These are phyloP conservation scores for Heliconius hewitsoni DNA, from an alignment of 1,140 invertebrate species.

Conservation along the genomic window DNA sequence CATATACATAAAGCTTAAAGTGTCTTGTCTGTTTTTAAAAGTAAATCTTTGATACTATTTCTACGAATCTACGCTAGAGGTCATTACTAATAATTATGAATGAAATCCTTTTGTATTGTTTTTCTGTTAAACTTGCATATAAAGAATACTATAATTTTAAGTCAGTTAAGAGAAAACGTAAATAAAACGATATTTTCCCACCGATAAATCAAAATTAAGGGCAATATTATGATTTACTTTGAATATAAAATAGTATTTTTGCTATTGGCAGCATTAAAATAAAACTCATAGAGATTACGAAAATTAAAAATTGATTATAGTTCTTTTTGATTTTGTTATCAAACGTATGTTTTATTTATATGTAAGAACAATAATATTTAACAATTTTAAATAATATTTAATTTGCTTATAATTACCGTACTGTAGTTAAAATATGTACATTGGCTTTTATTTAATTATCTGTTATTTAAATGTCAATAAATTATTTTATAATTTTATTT, in stretches of 20 bases:
- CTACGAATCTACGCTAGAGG: slow-evolving; percentile 38
- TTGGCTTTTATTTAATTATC: not conserved
- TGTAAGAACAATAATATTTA: not conserved
- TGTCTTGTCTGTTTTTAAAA: slow-evolving; percentile 8
- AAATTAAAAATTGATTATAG: not conserved
- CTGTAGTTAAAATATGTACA: not conserved
- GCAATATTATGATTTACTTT: not conserved
- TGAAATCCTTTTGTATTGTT: slow-evolving; percentile 38
- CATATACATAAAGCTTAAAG: not conserved
- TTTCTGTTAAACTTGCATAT: slow-evolving; percentile 24
- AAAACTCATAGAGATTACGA: not conserved
- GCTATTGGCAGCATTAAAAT: slow-evolving; percentile 10
- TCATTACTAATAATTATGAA: slow-evolving; percentile 42
- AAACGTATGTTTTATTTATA: no score
- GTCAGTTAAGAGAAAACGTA: not conserved
- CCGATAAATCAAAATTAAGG: not conserved
- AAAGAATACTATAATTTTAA: not conserved
- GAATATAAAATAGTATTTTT: not conserved
- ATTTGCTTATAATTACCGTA: not conserved
- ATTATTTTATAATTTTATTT: not conserved
- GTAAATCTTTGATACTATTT: slow-evolving; percentile 35
- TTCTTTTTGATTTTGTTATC: no score
- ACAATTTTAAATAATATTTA: not conserved
- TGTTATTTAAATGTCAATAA: not conserved
- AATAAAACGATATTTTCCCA: not conserved